phyloP scores from a whole-genome alignment of 2,113 vertebrate species.

The Ceyx margarethae region DNA sequence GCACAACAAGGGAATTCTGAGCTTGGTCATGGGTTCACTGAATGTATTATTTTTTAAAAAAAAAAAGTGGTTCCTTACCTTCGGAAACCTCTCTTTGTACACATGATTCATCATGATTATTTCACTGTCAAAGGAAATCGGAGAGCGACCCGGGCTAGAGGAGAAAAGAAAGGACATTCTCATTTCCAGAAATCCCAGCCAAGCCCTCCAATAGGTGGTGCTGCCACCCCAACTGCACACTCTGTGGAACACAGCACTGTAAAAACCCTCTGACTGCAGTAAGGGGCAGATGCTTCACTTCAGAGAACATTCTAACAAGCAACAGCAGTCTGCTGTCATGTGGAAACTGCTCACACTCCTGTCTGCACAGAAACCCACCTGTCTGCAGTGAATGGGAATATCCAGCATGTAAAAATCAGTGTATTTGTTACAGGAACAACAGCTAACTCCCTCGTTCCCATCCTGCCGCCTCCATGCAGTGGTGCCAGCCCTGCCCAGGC shows the following conservation, averaged over 20 bases:
- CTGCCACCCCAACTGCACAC: too few species aligned
- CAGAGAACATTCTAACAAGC: not conserved
- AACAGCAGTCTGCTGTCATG: not conserved
- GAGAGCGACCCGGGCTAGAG: constrained; percentile 91
- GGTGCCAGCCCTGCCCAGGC: not conserved
- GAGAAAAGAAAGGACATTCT: constrained; percentile 49
- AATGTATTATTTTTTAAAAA: constrained; percentile 10
- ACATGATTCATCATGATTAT: constrained; percentile 99
- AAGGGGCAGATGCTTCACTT: not conserved
- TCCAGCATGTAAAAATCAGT: not conserved
- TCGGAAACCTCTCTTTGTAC: constrained; percentile 98
- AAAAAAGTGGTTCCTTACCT: constrained; percentile 79
- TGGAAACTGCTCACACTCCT: not conserved
- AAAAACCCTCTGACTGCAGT: not conserved
- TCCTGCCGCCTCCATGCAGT: not conserved
- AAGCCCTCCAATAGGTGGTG: not conserved
- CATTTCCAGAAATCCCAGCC: not conserved
- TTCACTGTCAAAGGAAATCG: constrained; percentile 95
- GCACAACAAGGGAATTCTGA: not conserved
- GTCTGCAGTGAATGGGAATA: not conserved
- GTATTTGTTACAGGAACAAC: not conserved
- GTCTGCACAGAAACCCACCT: not conserved
- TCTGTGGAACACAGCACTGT: too few species aligned
- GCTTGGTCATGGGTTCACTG: not conserved
- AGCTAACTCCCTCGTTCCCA: not conserved